These are phyloP conservation scores for Ips typographus DNA, from an alignment of 1,140 invertebrate species.

Conservation along the genomic window DNA sequence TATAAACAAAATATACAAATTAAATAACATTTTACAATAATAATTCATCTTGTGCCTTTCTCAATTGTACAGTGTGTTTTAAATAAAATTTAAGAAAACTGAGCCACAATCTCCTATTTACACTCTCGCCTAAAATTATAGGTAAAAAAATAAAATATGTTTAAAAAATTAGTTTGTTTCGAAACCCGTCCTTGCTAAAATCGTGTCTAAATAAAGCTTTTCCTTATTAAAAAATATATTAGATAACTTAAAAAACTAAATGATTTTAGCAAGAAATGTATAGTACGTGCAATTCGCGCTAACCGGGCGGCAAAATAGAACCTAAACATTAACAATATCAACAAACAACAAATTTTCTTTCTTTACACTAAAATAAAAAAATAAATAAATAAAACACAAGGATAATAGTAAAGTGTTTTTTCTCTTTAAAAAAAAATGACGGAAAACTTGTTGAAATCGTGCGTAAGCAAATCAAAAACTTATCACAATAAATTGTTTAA, in stretches of 20 bases:
- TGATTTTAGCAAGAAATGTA: conserved; percentile 23
- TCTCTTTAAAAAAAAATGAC: too few species aligned
- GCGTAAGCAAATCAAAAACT: too few species aligned
- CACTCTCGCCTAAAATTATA: conserved; percentile 31
- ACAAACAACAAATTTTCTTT: conserved; percentile 37
- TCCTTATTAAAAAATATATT: conserved; percentile 15
- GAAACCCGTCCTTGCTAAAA: conserved; percentile 24
- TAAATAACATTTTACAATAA: conserved; percentile 42
- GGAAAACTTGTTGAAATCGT: too few species aligned
- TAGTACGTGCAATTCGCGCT: not conserved
- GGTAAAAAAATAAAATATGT: conserved; percentile 35
- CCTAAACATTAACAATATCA: conserved; percentile 35
- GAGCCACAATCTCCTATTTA: conserved; percentile 37
- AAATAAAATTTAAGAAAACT: conserved; percentile 36
- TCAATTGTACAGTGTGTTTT: conserved; percentile 41
- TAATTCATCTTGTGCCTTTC: conserved; percentile 40
- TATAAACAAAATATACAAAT: conserved; percentile 48
- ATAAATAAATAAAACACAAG: conserved; percentile 36
- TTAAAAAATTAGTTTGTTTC: conserved; percentile 19
- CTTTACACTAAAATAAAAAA: conserved; percentile 32
- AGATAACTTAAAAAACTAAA: conserved; percentile 19
- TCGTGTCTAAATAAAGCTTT: conserved; percentile 31
- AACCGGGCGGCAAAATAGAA: conserved; percentile 16
- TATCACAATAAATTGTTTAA: too few species aligned
- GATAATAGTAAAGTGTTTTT: conserved; percentile 37